Evolutionary conservation across 2,113 vertebrate genomes (phyloP).

Genomic region (Thryonomys swinderianus): DNA sequence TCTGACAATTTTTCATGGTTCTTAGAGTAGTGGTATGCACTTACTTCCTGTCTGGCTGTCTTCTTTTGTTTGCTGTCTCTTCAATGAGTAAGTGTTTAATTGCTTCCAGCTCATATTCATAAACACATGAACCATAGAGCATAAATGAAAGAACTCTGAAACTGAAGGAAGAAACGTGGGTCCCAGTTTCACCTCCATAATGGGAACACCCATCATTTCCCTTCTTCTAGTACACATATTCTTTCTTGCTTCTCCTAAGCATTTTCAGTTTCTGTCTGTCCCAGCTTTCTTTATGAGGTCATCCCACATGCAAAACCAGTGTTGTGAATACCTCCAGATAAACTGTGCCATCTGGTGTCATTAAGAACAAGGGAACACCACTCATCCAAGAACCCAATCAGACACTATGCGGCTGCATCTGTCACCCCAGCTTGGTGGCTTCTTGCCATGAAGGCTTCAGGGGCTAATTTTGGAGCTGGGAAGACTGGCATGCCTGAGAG

Average conservation of each 20-base stretch:
- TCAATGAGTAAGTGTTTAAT: constrained; percentile 8
- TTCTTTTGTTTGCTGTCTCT: neutral
- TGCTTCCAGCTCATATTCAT: constrained; percentile 33
- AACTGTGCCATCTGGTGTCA: constrained; percentile 73
- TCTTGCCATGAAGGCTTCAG: constrained; percentile 59
- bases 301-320: constrained; percentile 13
- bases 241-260: neutral
- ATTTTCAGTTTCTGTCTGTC: neutral
- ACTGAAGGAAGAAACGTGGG: neutral
- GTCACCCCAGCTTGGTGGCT: constrained; percentile 52
- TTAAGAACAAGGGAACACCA: constrained; percentile 58
- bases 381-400: constrained; percentile 50
- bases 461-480: constrained; percentile 51
- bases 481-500: constrained; percentile 31
- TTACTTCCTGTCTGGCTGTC: neutral
- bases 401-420: constrained; percentile 66
- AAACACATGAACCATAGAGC: neutral
- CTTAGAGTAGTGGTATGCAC: neutral
- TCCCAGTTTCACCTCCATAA: neutral
- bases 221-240: neutral
- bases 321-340: neutral
- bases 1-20: constrained; percentile 9
- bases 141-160: constrained; percentile 13
- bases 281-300: constrained; percentile 28
- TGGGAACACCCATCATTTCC: neutral